These are phyloP conservation scores for Nymphalis urticae DNA, from an alignment of 2,888 invertebrate species.

Conservation along the genomic window DNA sequence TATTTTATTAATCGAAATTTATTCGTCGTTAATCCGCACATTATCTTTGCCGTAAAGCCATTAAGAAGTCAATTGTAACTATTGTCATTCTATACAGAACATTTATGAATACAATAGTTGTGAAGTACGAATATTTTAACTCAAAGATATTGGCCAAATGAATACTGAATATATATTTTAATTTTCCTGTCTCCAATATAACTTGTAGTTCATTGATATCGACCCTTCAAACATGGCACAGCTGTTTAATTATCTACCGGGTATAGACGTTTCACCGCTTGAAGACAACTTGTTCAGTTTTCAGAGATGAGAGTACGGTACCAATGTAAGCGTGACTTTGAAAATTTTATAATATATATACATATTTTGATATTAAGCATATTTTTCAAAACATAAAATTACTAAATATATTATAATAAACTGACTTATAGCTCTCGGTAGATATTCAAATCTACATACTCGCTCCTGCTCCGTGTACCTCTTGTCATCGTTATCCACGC, in stretches of 20 bases:
- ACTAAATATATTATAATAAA: too few species aligned
- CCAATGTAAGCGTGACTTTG: conserved; percentile 40
- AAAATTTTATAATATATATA: background rate
- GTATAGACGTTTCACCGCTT: conserved; percentile 58
- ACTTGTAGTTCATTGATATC: conserved; percentile 30
- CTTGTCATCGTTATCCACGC: too few species aligned
- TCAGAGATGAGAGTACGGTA: conserved; percentile 41
- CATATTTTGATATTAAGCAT: too few species aligned
- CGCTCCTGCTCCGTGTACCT: too few species aligned
- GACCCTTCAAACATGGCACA: conserved; percentile 53
- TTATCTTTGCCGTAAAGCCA: too few species aligned
- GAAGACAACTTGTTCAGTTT: conserved; percentile 64
- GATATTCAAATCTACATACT: too few species aligned
- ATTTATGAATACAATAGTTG: background rate
- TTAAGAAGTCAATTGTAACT: too few species aligned
- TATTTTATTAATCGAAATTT: background rate
- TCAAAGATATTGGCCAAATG: background rate
- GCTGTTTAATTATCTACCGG: conserved; percentile 73
- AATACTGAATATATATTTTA: conserved; percentile 27
- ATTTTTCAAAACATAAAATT: too few species aligned
- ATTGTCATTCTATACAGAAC: too few species aligned
- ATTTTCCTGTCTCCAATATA: conserved; percentile 31
- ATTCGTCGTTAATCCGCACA: too few species aligned
- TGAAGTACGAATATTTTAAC: background rate
- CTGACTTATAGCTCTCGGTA: too few species aligned